Conservation (phyloP, 2,113 vertebrate species). For the Smithornis capensis region DNA sequence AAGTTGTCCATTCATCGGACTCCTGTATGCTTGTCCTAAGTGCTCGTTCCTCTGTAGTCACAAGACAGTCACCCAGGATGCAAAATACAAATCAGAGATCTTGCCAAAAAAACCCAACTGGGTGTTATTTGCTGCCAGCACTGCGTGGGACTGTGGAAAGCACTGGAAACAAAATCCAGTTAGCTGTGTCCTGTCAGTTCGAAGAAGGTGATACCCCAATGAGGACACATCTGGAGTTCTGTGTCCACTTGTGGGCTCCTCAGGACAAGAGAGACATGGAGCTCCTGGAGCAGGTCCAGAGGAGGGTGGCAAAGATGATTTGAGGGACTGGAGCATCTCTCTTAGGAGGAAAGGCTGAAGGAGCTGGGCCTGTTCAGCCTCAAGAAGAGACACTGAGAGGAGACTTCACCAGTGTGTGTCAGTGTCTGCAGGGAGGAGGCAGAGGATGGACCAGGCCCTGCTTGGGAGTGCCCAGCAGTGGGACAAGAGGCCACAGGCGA, state of each 20-base stretch:
- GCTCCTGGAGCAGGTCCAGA: neutral
- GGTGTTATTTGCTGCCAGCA: accelerated
- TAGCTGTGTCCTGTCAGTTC: neutral
- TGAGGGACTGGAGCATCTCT: neutral
- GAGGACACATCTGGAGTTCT: neutral
- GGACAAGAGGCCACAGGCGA: neutral
- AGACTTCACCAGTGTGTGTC: neutral
- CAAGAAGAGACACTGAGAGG: accelerated
- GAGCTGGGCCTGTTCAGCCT: neutral
- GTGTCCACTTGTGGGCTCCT: neutral
- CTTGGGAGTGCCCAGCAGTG: neutral
- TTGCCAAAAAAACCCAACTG: neutral
- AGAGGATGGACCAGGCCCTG: neutral
- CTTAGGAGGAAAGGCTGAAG: neutral
- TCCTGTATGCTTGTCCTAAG: neutral
- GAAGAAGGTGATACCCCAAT: neutral
- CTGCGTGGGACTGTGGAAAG: neutral
- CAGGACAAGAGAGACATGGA: neutral
- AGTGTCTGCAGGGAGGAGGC: neutral
- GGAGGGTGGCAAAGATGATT: neutral
- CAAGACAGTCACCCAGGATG: neutral
- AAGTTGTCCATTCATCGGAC: neutral
- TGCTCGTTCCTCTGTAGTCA: neutral
- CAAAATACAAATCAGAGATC: neutral
- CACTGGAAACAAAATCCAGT: neutral